A percentile compares a stretch with the other conserved stretches of the same genome.
Evolutionary conservation across 2,888 invertebrate species (phyloP).

Genomic region (Bibio marci): DNA sequence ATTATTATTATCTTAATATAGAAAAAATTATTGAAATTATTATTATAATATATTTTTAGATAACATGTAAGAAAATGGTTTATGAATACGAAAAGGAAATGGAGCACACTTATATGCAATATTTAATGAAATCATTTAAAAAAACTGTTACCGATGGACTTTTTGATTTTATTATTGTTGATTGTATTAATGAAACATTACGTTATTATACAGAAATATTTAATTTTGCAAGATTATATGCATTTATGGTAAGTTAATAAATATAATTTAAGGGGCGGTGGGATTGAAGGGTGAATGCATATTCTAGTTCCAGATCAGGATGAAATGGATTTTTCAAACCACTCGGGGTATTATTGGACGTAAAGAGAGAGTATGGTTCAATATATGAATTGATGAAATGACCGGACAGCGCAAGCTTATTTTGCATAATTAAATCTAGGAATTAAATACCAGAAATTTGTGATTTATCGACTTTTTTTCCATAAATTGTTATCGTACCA

Average conservation of each 20-base stretch:
- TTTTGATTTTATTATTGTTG: slow-evolving; percentile 84
- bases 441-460: too few relatives aligned
- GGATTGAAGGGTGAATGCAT: too few relatives aligned
- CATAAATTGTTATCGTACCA: too few relatives aligned
- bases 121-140: slow-evolving; percentile 75
- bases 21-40: slow-evolving; percentile 1
- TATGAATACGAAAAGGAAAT: slow-evolving; percentile 73
- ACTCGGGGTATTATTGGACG: background rate
- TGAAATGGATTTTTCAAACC: background rate
- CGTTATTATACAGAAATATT: slow-evolving; percentile 75
- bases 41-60: slow-evolving; percentile 18
- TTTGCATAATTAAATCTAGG: too few relatives aligned
- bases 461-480: too few relatives aligned
- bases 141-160: slow-evolving; percentile 80
- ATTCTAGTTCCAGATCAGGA: background rate
- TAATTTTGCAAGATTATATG: slow-evolving; percentile 52
- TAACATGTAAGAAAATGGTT: slow-evolving; percentile 31
- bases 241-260: slow-evolving; percentile 22
- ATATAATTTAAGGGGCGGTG: background rate
- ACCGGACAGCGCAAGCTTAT: too few relatives aligned
- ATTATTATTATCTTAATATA: too few relatives aligned
- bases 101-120: slow-evolving; percentile 67
- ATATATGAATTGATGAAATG: too few relatives aligned
- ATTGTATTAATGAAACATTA: slow-evolving; percentile 73
- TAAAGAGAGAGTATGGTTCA: background rate